Evolutionary conservation across 23 tunicate genomes (phyloP).

Genomic region (Trididemnum nubilum): DNA sequence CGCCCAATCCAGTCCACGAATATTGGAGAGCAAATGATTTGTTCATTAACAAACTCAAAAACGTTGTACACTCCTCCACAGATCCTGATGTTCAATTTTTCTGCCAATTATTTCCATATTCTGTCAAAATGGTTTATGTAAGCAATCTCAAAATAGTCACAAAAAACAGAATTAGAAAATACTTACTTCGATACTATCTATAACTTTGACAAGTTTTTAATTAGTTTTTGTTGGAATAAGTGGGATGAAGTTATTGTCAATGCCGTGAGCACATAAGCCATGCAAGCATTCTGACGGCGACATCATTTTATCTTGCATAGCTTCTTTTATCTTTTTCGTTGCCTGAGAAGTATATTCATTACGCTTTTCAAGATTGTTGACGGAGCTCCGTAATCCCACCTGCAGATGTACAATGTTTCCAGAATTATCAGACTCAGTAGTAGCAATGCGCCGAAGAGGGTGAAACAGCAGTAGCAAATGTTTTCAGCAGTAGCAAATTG

Average conservation of each 20-base stretch:
- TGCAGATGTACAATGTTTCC: neutral
- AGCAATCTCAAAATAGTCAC: neutral
- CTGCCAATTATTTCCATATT: neutral
- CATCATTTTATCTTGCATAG: neutral
- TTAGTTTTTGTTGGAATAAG: neutral
- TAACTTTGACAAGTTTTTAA: neutral
- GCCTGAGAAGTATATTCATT: neutral
- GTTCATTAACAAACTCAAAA: neutral
- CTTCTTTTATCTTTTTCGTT: neutral
- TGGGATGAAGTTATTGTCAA: neutral
- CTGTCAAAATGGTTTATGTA: neutral
- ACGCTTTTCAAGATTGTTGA: neutral
- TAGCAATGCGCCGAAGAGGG: conserved; percentile 5
- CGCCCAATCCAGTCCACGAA: neutral
- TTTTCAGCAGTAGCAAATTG: no score
- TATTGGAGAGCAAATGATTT: neutral
- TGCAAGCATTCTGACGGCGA: neutral
- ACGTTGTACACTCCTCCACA: neutral
- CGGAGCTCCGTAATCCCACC: neutral
- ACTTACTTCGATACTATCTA: neutral
- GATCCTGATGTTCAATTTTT: neutral
- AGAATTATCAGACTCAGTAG: neutral
- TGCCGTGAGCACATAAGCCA: neutral
- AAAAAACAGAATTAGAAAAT: neutral
- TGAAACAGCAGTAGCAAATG: neutral